Conservation (phyloP, 2,888 invertebrate species). For the Chironomus tentans region DNA sequence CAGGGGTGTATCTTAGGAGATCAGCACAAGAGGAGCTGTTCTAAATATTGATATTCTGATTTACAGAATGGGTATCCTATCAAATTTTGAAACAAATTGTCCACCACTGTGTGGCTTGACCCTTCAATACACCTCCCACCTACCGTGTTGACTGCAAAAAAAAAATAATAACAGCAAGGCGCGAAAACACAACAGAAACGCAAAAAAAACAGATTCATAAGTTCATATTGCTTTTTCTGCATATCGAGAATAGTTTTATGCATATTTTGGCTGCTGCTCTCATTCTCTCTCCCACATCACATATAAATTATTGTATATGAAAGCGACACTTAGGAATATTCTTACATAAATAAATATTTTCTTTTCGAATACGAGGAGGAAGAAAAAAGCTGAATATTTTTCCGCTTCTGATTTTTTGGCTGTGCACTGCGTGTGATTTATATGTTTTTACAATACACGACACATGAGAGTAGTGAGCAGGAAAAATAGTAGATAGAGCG, state of each 20-base stretch:
- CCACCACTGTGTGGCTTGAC: too few species aligned
- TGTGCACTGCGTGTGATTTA: slow-evolving; percentile 19
- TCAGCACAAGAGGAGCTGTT: too few species aligned
- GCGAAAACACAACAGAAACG: neutral
- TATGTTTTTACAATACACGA: slow-evolving; percentile 13
- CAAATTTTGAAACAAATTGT: too few species aligned
- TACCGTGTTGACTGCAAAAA: too few species aligned
- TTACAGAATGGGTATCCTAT: too few species aligned
- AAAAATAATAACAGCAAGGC: neutral
- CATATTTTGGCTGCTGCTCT: neutral
- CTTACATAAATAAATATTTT: slow-evolving; percentile 4
- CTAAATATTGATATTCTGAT: too few species aligned
- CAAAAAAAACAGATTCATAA: neutral
- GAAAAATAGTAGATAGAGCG: neutral
- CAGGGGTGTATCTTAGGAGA: too few species aligned
- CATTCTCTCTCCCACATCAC: neutral
- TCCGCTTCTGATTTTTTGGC: neutral
- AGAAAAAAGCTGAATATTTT: neutral
- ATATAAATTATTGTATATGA: neutral
- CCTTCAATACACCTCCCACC: too few species aligned
- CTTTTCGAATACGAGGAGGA: too few species aligned
- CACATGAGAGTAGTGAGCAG: neutral
- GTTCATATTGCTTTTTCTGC: neutral
- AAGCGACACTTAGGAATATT: neutral
- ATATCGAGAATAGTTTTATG: neutral